Evolutionary conservation across 2,113 vertebrate species (phyloP).

Genomic region (Engraulis encrasicolus): DNA sequence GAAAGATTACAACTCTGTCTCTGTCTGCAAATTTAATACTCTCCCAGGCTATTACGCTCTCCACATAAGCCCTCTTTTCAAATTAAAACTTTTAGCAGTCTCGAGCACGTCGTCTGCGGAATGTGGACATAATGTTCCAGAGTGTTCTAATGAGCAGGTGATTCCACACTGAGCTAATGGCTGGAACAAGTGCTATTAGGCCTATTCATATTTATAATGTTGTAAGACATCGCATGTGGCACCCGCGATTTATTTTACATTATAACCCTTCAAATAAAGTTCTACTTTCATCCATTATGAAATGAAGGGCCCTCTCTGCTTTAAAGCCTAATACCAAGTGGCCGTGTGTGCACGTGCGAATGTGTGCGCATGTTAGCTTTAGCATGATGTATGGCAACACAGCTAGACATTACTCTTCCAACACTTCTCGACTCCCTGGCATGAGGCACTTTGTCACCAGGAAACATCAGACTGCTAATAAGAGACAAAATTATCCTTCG

Average conservation of each 20-base stretch:
- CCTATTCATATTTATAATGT: slow-evolving; percentile 9
- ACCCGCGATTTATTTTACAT: background rate
- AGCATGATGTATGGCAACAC: background rate
- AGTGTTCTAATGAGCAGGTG: background rate
- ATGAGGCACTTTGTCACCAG: slow-evolving; percentile 2
- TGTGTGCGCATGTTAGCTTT: background rate
- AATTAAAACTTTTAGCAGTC: background rate
- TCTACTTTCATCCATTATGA: background rate
- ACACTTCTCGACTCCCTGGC: background rate
- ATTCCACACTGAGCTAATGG: background rate
- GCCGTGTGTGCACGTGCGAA: no score
- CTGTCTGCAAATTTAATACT: background rate
- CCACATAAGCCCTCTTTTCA: background rate
- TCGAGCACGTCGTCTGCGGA: background rate
- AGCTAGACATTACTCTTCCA: background rate
- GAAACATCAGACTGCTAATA: background rate
- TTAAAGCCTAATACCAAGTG: background rate
- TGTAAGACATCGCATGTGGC: background rate
- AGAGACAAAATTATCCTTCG: background rate
- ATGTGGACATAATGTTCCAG: background rate
- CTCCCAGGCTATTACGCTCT: background rate
- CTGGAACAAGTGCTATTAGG: background rate
- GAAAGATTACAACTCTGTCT: background rate
- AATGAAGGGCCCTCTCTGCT: background rate
- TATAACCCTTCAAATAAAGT: slow-evolving; percentile 10